Base-by-base conservation (phyloP, 2,888 invertebrate genomes). In the Polietes domitor region DNA sequence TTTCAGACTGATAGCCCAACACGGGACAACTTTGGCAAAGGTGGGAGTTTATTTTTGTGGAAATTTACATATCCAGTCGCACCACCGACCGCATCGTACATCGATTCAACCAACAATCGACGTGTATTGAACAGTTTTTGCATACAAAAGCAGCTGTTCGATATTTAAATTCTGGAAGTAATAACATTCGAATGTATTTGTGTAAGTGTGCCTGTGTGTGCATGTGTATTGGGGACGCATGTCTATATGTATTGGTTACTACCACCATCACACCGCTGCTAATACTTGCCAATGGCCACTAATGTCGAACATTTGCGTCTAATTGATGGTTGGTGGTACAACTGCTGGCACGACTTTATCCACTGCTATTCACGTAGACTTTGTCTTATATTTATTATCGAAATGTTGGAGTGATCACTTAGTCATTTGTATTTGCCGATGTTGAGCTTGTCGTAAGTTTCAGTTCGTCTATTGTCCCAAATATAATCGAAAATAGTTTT, bases 101-200 rank as follows among this genome's bases (percentile, higher is more conserved):
- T 58, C 6, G 21, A 7, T 53, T 53, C 43, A 28, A 15, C 32
- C 43, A 28, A 15, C 32, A 74, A 75, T 78, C 70, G 74, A 82
- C 74, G 63, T 53, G 28, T 47, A n/a, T 65, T 41, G 72, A 65
- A 82, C 12, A 24, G 71, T 58, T 72, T 65, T 76, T 28, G 41
- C 68, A 79, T 26, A 61, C 37, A 26, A 50, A 76, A 76, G 19
- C 79, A 83, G 82, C 76, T 83, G 82, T 73, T 53, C 78, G 78
- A 78, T 82, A 77, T 75, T 47, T 68, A 37, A 37, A 37, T 37
- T 37, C 6, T n/a, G n/a, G n/a, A n/a, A n/a, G n/a, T n/a, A n/a
- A n/a, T n/a, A n/a, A n/a, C n/a, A n/a, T n/a, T n/a, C n/a, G n/a
- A n/a, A n/a, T n/a, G n/a, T n/a, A n/a, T n/a, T n/a, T n/a, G n/a